Base-by-base conservation (phyloP, 2,888 invertebrate genomes). In the Dynastes grantii region DNA sequence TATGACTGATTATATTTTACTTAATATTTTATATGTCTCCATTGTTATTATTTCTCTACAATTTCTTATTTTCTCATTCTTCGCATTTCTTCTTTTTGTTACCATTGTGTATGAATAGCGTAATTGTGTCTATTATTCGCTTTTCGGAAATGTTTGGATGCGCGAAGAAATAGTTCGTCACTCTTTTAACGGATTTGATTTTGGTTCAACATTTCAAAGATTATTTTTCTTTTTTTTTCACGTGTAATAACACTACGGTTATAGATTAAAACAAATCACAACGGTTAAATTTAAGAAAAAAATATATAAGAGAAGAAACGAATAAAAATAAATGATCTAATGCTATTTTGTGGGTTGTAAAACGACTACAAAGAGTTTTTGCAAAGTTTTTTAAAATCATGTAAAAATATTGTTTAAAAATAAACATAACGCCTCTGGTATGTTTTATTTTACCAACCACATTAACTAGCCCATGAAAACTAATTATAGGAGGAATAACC, bases 1-100 rank as follows among this genome's bases (percentile, higher is more conserved):
- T 29, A 68, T 77, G 77, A 77, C 77, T 77, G 77, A 77, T 68
- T 77, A 77, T 77, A 77, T 77, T 77, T 77, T 77, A 77, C 77
- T 77, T 68, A 77, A 77, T 75, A 75, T 75, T 75, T 75, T 75
- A 75, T 75, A 75, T 63, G n/a, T 61, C 29, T 40, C 22, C 40
- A 75, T 75, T 29, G 58, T 73, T 58, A 40, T 73, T 58, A 40
- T 73, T 73, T 58, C 58, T 32, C 11, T 73, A 63, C 13, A 27
- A 5, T 37, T 37, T 63, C 61, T 22, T 73, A 9, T 45, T 68
- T 22, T 68, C 37, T 61, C 58, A 8, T 75, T 49, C 45, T 37
- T n/a, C 55, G 8, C 13, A 53, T 68, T 51, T 22, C 4, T 70
- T 51, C 58, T 11, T 73, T 73, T 61, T 40, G 73, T 75, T 75